Evolutionary conservation across 2,113 vertebrate genomes (phyloP).

Genomic region (Pheucticus melanocephalus): DNA sequence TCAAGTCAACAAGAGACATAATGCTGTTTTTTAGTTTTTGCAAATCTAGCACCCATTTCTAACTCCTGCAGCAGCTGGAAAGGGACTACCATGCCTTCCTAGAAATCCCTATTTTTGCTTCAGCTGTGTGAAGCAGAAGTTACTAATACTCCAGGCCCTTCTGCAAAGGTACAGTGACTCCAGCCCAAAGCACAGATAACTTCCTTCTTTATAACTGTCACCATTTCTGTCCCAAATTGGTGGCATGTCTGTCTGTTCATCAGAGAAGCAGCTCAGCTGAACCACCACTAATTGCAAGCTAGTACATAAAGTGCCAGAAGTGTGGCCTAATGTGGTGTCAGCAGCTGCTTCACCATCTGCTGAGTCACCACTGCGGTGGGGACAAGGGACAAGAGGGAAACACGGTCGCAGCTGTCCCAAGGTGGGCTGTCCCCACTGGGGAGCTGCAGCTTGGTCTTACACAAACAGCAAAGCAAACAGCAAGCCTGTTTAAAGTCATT

Average conservation of each 20-base stretch:
- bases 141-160: not conserved
- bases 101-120: not conserved
- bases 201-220: not conserved
- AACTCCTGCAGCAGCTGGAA: not conserved
- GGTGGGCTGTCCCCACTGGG: not conserved
- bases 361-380: conserved; percentile 34
- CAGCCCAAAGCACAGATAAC: not conserved
- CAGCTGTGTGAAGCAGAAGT: not conserved
- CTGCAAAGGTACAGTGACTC: not conserved
- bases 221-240: not conserved
- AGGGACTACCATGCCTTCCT: not conserved
- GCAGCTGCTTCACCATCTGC: not conserved
- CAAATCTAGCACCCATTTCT: not conserved
- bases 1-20: not conserved
- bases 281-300: not conserved
- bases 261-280: not conserved
- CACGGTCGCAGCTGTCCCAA: not conserved
- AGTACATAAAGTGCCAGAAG: not conserved
- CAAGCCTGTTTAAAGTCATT: not conserved
- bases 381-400: not conserved
- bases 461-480: not conserved
- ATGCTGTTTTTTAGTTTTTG: not conserved
- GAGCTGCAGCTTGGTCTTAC: not conserved
- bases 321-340: not conserved
- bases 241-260: not conserved